These are phyloP conservation scores for Thalassaphorura encarpata DNA, from an alignment of 1,140 invertebrate genomes.

Conservation along the genomic window DNA sequence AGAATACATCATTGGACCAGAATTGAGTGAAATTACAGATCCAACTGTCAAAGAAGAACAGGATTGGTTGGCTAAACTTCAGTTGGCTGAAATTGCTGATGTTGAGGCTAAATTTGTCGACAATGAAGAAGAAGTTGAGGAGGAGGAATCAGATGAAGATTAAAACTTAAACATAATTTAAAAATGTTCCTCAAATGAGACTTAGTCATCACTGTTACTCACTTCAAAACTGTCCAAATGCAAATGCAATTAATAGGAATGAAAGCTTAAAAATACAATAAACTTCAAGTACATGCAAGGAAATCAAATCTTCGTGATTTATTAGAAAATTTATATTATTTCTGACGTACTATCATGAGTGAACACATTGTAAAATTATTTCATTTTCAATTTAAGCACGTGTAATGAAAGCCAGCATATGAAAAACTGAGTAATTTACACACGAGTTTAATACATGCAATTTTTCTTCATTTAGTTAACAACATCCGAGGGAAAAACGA, in stretches of 20 bases:
- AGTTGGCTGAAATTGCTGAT: slow-evolving; percentile 25
- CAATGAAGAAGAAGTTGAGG: slow-evolving; percentile 26
- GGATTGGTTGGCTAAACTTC: slow-evolving; percentile 38
- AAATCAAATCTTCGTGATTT: no score
- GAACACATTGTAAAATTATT: no score
- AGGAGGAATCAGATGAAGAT: slow-evolving; percentile 15
- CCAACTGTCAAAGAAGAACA: slow-evolving; percentile 57
- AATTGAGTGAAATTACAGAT: slow-evolving; percentile 59
- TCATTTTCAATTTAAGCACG: no score
- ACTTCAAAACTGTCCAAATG: no score
- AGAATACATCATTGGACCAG: slow-evolving; percentile 52
- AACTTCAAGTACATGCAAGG: no score
- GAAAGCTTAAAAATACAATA: no score
- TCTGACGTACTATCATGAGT: no score
- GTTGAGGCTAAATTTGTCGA: slow-evolving; percentile 25
- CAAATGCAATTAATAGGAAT: no score
- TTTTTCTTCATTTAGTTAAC: background rate
- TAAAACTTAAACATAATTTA: no score
- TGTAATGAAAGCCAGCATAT: background rate
- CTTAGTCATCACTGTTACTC: background rate
- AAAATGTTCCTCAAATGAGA: no score
- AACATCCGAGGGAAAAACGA: background rate
- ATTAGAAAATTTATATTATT: no score
- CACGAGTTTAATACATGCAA: background rate
- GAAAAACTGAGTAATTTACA: background rate